phyloP scores from a whole-genome alignment of 2,797 vertebrate species.

The Propithecus deckenii region DNA sequence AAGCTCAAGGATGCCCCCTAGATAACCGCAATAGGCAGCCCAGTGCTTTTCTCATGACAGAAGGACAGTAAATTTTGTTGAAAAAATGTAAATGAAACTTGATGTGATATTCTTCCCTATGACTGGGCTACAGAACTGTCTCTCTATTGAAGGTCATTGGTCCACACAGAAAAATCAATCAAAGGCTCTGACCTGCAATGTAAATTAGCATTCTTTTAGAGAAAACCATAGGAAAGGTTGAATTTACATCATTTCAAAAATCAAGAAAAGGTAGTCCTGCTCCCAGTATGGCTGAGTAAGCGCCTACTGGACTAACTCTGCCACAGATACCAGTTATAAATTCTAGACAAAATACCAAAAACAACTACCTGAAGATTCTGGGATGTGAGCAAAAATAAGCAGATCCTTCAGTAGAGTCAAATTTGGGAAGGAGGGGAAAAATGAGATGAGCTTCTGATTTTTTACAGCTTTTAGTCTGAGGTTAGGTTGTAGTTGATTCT shows the following conservation, averaged over 20 bases:
- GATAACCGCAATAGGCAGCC: neutral
- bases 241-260: constrained; percentile 46
- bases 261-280: constrained; percentile 9
- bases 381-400: neutral
- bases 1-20: constrained; percentile 51
- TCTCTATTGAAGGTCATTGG: constrained; percentile 62
- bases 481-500: neutral
- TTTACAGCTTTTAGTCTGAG: constrained; percentile 6
- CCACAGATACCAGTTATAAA: neutral
- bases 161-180: constrained; percentile 56
- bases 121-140: constrained; percentile 10
- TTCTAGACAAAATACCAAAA: neutral
- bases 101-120: constrained; percentile 25
- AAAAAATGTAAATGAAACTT: constrained; percentile 61
- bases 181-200: constrained; percentile 40
- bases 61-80: constrained; percentile 47
- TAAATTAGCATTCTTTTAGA: constrained; percentile 68
- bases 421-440: neutral
- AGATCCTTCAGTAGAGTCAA: neutral
- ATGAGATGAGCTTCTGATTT: neutral
- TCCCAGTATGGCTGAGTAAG: neutral
- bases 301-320: neutral
- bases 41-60: constrained; percentile 5
- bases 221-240: constrained; percentile 30
- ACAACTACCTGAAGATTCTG: neutral